Evolutionary conservation across 1,140 invertebrate genomes (phyloP), one percentile per base, ranked within the genome.

Genomic region (Orius laevigatus): DNA sequence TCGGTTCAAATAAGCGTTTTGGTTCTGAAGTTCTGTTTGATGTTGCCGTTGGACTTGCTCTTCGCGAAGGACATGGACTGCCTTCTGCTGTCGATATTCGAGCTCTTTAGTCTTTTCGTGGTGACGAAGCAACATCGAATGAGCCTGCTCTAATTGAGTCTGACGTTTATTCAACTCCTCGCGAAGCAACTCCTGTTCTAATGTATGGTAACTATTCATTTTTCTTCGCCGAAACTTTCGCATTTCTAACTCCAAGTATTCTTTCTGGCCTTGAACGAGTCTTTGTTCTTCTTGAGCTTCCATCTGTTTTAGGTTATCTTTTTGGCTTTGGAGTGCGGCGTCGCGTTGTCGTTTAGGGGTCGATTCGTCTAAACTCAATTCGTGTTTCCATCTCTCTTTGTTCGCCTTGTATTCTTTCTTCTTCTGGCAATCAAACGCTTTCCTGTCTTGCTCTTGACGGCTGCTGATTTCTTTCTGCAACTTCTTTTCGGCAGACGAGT

Each of bases 351-450:
- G 74, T 67, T 93, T 94, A 12, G 90, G 87, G 53, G 89, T 92
- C 25, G 83, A 79, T 62, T 89, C 85, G 62, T 91, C 86, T 66
- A 88, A 81, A 42, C 81, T 85, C 34, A 95, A 71, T 65, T 93
- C 88, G 61, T 84, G 78, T 76, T 91, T 97, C 80, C 89, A 91
- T 58, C 87, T 70, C 62, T 98, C 95, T 69, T 98, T 98, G 63
- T 90, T 96, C 39, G 81, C 81, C 67, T 98, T 98, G 69, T 98
- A 98, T 65, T 98, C 93, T 62, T 87, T 87, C 68, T 97, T 95
- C 66, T 93, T 88, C 58, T 91, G 84, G 49, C 81, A 70, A 63
- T 88, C 82, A 60, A 93, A 90, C 33, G 78, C 79, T 63, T 88
- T 89, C 42, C 84, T 71, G 60, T 98, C 93, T 53, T 79, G 78